Evolutionary conservation across 2,888 invertebrate genomes (phyloP).

Genomic region (Apodemia mormo): DNA sequence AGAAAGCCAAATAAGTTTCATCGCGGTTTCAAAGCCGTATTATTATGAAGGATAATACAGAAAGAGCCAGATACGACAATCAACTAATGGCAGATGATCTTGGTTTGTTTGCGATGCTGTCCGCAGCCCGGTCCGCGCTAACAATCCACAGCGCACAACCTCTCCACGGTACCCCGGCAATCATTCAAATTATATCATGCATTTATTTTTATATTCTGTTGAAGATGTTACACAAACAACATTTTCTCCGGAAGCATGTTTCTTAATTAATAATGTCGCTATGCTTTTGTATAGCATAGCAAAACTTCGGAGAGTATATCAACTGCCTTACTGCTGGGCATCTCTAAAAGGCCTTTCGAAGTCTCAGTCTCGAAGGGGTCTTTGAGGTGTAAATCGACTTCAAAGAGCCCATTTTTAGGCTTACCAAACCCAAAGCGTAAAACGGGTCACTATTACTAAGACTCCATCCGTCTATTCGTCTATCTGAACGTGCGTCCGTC

Average conservation of each 20-base stretch:
- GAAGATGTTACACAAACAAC: not conserved
- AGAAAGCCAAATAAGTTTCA: not conserved
- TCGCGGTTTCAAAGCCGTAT: not conserved
- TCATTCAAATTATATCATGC: conserved; percentile 15
- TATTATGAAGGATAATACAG: not conserved
- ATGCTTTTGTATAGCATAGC: not conserved
- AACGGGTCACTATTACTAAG: no score
- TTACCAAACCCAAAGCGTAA: no score
- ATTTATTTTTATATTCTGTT: conserved; percentile 15
- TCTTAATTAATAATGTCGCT: not conserved
- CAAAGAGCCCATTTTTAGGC: no score
- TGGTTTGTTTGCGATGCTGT: conserved; percentile 59
- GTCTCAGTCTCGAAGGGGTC: no score
- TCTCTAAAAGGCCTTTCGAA: no score
- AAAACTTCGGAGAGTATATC: no score
- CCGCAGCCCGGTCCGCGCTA: conserved; percentile 32
- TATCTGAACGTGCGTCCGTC: no score
- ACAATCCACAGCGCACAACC: not conserved
- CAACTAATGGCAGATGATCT: conserved; percentile 63
- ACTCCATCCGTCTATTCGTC: no score
- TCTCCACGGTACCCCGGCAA: not conserved
- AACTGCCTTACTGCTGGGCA: no score
- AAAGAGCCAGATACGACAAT: conserved; percentile 44
- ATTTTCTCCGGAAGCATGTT: not conserved
- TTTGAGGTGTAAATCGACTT: no score